These are phyloP conservation scores for Elgonia sp. DNA, from an alignment of 2,888 invertebrate species.

Conservation along the genomic window DNA sequence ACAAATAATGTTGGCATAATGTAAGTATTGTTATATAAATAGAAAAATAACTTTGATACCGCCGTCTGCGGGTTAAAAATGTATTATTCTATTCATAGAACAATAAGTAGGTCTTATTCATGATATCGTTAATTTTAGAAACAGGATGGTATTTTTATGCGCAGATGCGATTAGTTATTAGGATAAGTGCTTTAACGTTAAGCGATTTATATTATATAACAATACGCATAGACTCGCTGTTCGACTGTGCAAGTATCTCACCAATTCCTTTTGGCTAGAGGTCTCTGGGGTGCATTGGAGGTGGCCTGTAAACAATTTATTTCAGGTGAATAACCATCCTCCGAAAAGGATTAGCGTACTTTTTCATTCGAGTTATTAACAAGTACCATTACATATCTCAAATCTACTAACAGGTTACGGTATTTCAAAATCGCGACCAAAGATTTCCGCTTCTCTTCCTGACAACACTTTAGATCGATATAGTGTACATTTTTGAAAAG, in stretches of 20 bases:
- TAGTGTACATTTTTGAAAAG: slow-evolving; percentile 83
- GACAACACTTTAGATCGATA: slow-evolving; percentile 78
- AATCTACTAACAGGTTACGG: slow-evolving; percentile 2
- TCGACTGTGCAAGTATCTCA: background rate
- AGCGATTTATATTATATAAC: slow-evolving; percentile 40
- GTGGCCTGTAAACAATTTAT: slow-evolving; percentile 30
- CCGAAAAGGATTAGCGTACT: slow-evolving; percentile 3
- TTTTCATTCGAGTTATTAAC: slow-evolving; percentile 21
- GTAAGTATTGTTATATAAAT: slow-evolving; percentile 68
- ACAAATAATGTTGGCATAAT: slow-evolving; percentile 15
- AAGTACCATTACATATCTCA: background rate
- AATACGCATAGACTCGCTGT: slow-evolving; percentile 38
- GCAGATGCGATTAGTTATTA: slow-evolving; percentile 35
- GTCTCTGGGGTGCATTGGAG: slow-evolving; percentile 59
- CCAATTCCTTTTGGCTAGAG: slow-evolving; percentile 60
- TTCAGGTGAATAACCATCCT: slow-evolving; percentile 55
- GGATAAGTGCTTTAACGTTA: slow-evolving; percentile 43
- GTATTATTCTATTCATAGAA: slow-evolving; percentile 48
- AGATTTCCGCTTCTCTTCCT: background rate
- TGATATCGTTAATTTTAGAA: slow-evolving; percentile 44
- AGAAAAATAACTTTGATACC: slow-evolving; percentile 44
- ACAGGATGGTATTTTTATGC: slow-evolving; percentile 3
- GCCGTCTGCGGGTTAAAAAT: slow-evolving; percentile 40
- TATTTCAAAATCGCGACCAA: no score
- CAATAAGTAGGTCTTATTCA: slow-evolving; percentile 42